Conservation (phyloP, 1,140 invertebrate species). For the Sipha flava region DNA sequence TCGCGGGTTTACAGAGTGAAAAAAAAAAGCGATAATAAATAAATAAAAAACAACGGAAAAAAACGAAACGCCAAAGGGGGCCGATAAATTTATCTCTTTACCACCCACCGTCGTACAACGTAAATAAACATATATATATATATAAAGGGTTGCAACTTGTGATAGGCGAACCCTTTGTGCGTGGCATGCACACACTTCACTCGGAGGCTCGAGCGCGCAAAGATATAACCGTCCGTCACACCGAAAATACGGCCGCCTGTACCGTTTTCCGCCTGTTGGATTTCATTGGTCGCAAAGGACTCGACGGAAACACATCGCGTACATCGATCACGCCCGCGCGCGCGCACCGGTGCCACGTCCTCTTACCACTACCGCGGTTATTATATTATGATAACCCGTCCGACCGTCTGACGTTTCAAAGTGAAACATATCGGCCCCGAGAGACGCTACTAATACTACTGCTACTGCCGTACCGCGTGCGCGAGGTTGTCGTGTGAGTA, state of each 20-base stretch:
- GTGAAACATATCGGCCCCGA: not conserved
- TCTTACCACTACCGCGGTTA: not conserved
- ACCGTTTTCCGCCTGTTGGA: not conserved
- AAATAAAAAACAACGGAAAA: too few species aligned
- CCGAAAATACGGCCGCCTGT: not conserved
- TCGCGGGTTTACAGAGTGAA: too few species aligned
- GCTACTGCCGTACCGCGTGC: too few species aligned
- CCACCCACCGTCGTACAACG: not conserved
- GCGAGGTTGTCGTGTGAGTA: too few species aligned
- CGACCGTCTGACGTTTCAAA: not conserved
- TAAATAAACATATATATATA: not conserved
- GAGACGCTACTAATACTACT: too few species aligned
- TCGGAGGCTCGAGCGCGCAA: not conserved
- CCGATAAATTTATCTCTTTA: not conserved
- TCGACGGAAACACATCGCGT: not conserved
- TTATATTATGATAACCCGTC: slow-evolving; percentile 13
- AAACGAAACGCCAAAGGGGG: not conserved
- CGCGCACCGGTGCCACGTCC: not conserved
- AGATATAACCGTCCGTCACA: not conserved
- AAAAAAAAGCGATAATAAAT: too few species aligned
- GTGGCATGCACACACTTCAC: not conserved
- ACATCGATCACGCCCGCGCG: not conserved
- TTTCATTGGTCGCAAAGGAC: not conserved
- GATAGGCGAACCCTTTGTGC: not conserved
- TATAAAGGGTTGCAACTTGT: not conserved